phyloP scores from a whole-genome alignment of 2,888 invertebrate species.

The Biston stratarius region DNA sequence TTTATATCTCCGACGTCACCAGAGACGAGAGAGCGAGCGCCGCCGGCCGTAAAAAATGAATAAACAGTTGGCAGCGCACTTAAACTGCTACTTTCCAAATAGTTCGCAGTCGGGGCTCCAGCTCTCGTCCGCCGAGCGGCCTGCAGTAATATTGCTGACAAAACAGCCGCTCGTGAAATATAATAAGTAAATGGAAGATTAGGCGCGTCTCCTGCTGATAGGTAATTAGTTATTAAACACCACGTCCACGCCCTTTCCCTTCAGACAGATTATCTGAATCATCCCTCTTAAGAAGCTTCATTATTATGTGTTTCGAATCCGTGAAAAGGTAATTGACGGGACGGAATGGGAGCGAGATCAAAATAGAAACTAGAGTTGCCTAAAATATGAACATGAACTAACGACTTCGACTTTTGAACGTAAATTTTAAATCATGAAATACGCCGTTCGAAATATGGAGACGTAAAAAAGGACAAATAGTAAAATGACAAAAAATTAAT shows the following conservation, averaged over 20 bases:
- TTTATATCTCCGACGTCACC: background rate
- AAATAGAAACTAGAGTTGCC: background rate
- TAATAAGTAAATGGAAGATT: conserved; percentile 9
- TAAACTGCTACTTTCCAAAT: background rate
- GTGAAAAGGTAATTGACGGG: background rate
- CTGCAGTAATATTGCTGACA: background rate
- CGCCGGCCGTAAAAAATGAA: conserved; percentile 4
- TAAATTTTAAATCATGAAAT: no score
- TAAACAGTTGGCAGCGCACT: conserved; percentile 1
- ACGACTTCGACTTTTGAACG: no score
- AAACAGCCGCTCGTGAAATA: no score
- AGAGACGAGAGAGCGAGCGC: background rate
- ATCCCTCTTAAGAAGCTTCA: background rate
- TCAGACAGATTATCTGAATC: conserved; percentile 6
- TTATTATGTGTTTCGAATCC: background rate
- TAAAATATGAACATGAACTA: no score
- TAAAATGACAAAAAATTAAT: no score
- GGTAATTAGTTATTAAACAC: conserved; percentile 5
- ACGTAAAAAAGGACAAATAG: no score
- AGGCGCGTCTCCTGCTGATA: background rate
- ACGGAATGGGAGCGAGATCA: background rate
- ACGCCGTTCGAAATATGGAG: no score
- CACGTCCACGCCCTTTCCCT: background rate
- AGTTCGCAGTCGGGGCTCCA: background rate
- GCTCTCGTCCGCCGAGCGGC: background rate